Percentiles rank a stretch among this genome's conserved stretches.
phyloP scores from a whole-genome alignment of 2,797 vertebrate genomes.

The Sylvilagus floridanus region DNA sequence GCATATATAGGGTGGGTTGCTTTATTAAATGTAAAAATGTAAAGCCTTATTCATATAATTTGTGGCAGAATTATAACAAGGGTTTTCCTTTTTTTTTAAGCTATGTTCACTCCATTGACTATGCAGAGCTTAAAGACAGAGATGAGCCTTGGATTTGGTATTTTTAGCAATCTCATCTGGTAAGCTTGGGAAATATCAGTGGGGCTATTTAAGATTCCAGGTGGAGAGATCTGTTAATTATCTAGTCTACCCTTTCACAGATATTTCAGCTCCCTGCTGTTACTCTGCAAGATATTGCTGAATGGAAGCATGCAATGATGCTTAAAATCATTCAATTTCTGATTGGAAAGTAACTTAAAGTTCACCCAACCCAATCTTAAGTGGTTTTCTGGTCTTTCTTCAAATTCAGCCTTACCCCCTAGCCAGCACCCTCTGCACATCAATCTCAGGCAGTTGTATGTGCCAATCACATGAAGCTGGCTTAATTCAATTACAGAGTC shows the following conservation, averaged over 20 bases:
- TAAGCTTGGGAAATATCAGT: not conserved
- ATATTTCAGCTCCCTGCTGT: not conserved
- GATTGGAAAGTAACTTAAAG: not conserved
- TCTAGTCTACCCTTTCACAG: not conserved
- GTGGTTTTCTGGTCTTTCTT: constrained; percentile 46
- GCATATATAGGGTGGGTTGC: not conserved
- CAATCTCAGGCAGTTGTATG: constrained; percentile 15
- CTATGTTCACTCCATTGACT: not conserved
- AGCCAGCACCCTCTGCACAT: not conserved
- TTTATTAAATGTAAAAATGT: constrained; percentile 25
- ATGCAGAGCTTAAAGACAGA: not conserved
- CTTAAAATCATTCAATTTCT: constrained; percentile 41
- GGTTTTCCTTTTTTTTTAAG: not conserved
- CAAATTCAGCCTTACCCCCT: not conserved
- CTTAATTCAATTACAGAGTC: constrained; percentile 58
- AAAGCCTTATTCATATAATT: not conserved
- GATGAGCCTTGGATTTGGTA: not conserved
- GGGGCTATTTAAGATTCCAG: not conserved
- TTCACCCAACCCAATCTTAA: not conserved
- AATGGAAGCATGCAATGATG: not conserved
- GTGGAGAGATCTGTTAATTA: not conserved
- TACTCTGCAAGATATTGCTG: not conserved
- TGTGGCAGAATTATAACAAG: not conserved
- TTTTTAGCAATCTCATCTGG: constrained; percentile 12
- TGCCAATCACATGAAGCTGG: not conserved